Evolutionary conservation across 2,113 vertebrate species (phyloP), one percentile per base, ranked within the genome.

Genomic region (Calidris pugnax): DNA sequence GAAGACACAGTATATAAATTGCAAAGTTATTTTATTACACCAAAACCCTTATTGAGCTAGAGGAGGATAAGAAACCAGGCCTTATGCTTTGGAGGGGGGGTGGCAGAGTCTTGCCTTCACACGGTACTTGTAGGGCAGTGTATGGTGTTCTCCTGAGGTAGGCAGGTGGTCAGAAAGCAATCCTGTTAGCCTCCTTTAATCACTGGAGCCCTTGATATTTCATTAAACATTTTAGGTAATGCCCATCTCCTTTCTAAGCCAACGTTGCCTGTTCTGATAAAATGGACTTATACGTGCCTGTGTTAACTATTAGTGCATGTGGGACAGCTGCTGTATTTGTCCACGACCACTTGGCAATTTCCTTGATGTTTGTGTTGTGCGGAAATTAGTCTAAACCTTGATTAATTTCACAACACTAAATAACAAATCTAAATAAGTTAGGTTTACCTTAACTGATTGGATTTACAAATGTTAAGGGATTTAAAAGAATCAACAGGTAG

Each of bases 51-150:
- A 35, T 3, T 5, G 24, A 86, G 51, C 32, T 57, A 27, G 48
- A 60, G 35, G 20, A 55, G n/a, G 84, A 18, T 39, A 69, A 43
- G 43, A 74, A 88, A 45, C 19, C 2, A 7, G 39, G 30, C 9
- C 18, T 71, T 63, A n/a, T n/a, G n/a, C n/a, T n/a, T n/a, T n/a
- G n/a, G n/a, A n/a, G n/a, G 18, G 14, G 24, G 9, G 41, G 32
- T 0, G 0, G 51, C 26, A 16, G 4, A 41, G 19, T 19, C 55
- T 53, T 35, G 4, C 7, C 9, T 28, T 66, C 22, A 3, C 6
- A 0, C n/a, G 2, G 10, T 16, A 3, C 57, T 48, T 13, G 24
- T 37, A 35, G 32, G 3, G 45, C 1, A 0, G 7, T 14, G 28
- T 13, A 30, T 22, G 10, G 14, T 33, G 23, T 28, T 80, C 51